A percentile compares a stretch with the other conserved stretches of the same genome.
phyloP scores from a whole-genome alignment of 2,888 invertebrate species.

The Sesamia inferens region DNA sequence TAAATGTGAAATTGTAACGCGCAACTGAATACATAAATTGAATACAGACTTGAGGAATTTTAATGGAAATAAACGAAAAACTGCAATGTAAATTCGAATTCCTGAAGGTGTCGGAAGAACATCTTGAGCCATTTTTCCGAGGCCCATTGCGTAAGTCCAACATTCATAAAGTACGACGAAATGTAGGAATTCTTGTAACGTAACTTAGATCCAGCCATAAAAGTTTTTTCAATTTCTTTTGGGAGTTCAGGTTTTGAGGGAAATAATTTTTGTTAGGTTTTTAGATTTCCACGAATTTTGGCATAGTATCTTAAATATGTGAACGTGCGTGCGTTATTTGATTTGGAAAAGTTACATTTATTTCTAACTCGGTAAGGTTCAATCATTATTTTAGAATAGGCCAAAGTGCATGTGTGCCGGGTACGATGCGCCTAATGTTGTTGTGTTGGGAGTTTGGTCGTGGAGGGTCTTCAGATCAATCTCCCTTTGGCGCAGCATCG shows the following conservation, averaged over 20 bases:
- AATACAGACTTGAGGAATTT: constrained; percentile 76
- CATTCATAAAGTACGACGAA: constrained; percentile 57
- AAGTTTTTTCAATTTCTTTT: constrained; percentile 56
- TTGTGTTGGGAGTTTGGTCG: too few species aligned
- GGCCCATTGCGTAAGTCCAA: constrained; percentile 45
- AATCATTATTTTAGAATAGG: not conserved
- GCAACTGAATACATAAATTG: constrained; percentile 75
- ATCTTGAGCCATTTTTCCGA: constrained; percentile 70
- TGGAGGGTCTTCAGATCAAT: too few species aligned
- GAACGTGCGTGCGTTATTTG: not conserved
- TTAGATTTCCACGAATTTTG: constrained; percentile 23
- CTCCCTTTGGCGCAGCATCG: too few species aligned
- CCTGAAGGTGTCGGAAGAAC: constrained; percentile 71
- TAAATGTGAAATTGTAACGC: constrained; percentile 71
- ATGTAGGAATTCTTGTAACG: constrained; percentile 52
- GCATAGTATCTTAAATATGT: too few species aligned
- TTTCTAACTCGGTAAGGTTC: not conserved
- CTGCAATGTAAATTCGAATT: constrained; percentile 74
- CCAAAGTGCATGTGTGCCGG: too few species aligned
- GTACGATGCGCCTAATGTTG: too few species aligned
- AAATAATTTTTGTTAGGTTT: constrained; percentile 27
- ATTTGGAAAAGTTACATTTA: not conserved
- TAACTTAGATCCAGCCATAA: constrained; percentile 56
- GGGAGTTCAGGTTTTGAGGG: constrained; percentile 39
- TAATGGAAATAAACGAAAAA: constrained; percentile 79